Evolutionary conservation across 2,797 vertebrate genomes (phyloP).

Genomic region (Danio jaintianensis): DNA sequence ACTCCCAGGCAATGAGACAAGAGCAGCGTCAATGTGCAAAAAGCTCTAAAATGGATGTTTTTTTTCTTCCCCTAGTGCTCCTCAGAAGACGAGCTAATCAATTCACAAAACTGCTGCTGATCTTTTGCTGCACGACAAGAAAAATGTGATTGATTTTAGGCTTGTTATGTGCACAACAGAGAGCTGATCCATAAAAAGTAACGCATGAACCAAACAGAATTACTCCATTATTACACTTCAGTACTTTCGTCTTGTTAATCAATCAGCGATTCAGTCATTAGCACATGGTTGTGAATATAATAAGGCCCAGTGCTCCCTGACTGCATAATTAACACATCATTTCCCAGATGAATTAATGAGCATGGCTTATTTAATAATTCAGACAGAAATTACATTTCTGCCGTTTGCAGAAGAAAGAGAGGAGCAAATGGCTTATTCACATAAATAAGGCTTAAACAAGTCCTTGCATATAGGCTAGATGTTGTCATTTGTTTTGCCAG

Average conservation of each 20-base stretch:
- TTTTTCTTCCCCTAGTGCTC: not conserved
- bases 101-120: not conserved
- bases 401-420: not conserved
- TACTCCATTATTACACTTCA: slow-evolving; percentile 36
- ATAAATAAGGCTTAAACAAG: not conserved
- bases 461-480: not conserved
- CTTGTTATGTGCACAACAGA: slow-evolving; percentile 28
- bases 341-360: slow-evolving; percentile 26
- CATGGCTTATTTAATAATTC: slow-evolving; percentile 21
- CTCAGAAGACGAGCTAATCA: not conserved
- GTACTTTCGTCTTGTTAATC: slow-evolving; percentile 32
- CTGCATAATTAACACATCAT: slow-evolving; percentile 37
- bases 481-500: not conserved
- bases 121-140: not conserved
- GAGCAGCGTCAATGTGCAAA: slow-evolving; percentile 25
- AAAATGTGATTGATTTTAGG: slow-evolving; percentile 37
- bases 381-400: not conserved
- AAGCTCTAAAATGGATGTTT: slow-evolving; percentile 13
- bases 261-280: slow-evolving; percentile 40
- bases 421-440: not conserved
- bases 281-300: slow-evolving; percentile 30
- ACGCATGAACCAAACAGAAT: slow-evolving; percentile 28
- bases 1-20: slow-evolving; percentile 20
- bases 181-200: slow-evolving; percentile 32
- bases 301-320: not conserved